Evolutionary conservation across 2,113 vertebrate genomes (phyloP).

Genomic region (Dromas ardeola): DNA sequence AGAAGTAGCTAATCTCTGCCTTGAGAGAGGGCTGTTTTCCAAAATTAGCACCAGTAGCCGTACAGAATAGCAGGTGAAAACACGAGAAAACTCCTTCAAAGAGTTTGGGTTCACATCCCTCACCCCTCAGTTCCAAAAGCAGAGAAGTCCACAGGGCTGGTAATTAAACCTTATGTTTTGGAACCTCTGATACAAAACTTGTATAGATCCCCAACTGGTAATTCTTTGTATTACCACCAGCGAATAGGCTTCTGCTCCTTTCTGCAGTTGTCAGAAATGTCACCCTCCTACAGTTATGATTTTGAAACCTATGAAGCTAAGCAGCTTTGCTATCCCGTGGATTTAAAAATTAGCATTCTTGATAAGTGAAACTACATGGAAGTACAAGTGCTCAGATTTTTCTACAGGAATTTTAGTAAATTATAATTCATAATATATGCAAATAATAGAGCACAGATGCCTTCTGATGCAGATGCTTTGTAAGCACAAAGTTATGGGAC

Average conservation of each 20-base stretch:
- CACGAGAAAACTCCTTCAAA: neutral
- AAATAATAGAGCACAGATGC: slow-evolving; percentile 7
- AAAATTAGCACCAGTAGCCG: neutral
- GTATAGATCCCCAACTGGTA: neutral
- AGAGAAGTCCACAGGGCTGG: neutral
- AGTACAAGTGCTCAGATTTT: neutral
- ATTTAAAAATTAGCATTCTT: slow-evolving; percentile 28
- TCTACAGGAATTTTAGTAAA: neutral
- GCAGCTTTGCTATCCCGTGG: slow-evolving; percentile 11
- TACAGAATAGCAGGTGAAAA: neutral
- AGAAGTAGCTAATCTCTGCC: neutral
- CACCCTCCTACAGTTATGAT: neutral
- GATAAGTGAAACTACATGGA: neutral
- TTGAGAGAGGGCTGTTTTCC: neutral
- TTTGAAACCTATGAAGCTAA: slow-evolving; percentile 32
- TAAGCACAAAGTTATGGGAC: slow-evolving; percentile 5
- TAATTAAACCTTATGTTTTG: neutral
- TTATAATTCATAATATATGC: slow-evolving; percentile 11
- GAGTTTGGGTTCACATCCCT: neutral
- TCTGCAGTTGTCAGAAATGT: neutral
- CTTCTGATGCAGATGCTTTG: slow-evolving; percentile 9
- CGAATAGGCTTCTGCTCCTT: neutral
- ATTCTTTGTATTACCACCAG: neutral
- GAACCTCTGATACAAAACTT: neutral
- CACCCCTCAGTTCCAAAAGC: neutral